Evolutionary conservation across 2,797 vertebrate genomes (phyloP).

Genomic region (Enteromius paludinosus): DNA sequence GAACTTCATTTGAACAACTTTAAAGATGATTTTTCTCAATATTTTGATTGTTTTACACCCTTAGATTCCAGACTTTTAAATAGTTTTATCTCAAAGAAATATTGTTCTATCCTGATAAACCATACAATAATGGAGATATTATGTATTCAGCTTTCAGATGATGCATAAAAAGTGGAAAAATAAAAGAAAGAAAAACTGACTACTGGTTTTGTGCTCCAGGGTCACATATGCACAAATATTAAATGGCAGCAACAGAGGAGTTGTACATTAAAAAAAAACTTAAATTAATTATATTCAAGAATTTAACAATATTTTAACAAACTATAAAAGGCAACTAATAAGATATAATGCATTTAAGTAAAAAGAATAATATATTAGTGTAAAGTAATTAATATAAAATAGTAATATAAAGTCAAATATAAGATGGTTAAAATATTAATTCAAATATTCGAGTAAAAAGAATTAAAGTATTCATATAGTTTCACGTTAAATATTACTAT

Average conservation of each 20-base stretch:
- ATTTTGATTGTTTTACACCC: not conserved
- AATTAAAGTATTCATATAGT: no score
- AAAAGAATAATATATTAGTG: no score
- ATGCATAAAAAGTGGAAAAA: not conserved
- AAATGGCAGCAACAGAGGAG: not conserved
- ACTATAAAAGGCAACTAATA: not conserved
- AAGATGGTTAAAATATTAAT: not conserved
- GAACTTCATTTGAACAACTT: not conserved
- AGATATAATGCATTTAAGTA: not conserved
- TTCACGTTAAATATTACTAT: not conserved
- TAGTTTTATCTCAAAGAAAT: not conserved
- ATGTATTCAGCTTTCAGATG: not conserved
- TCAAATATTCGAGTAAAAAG: not conserved
- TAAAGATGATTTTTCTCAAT: not conserved
- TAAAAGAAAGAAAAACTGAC: not conserved
- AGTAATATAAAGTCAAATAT: not conserved
- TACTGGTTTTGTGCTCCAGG: not conserved
- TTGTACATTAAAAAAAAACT: not conserved
- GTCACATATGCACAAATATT: not conserved
- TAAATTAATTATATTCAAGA: not conserved
- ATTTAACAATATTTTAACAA: not conserved
- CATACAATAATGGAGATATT: not conserved
- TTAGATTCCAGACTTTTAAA: not conserved
- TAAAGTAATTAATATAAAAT: not conserved
- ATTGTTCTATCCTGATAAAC: not conserved